Conservation (phyloP, 2,113 vertebrate species). For the Zapornia atra region DNA sequence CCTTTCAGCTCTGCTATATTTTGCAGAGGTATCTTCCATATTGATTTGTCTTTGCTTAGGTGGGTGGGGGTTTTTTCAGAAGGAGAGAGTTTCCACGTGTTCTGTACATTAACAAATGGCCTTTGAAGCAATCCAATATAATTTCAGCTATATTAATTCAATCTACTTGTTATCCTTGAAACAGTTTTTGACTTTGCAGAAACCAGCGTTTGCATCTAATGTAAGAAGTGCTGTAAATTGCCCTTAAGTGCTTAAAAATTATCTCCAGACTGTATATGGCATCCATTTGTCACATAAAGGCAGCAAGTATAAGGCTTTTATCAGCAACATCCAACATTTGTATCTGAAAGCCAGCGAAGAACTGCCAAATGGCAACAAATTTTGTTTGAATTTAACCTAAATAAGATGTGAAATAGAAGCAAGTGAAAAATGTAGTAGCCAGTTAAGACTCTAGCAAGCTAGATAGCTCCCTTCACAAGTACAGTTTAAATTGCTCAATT, state of each 20-base stretch:
- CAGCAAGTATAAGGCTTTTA: constrained; percentile 29
- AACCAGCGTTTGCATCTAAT: constrained; percentile 9
- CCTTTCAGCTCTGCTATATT: background rate
- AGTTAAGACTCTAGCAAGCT: background rate
- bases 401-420: background rate
- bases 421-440: background rate
- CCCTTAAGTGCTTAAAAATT: constrained; percentile 66
- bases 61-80: background rate
- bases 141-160: constrained; percentile 51
- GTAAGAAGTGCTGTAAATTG: constrained; percentile 49
- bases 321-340: constrained; percentile 9
- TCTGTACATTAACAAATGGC: constrained; percentile 46
- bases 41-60: constrained; percentile 4
- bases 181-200: constrained; percentile 28
- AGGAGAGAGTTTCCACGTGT: constrained; percentile 37
- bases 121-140: constrained; percentile 37
- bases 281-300: constrained; percentile 44
- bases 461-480: background rate
- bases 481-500: background rate
- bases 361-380: background rate
- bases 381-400: background rate
- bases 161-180: constrained; percentile 44
- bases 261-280: constrained; percentile 30
- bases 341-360: background rate
- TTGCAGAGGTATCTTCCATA: background rate